Base-by-base conservation (phyloP, 2,797 vertebrate genomes). In the Onychomys leucogaster region DNA sequence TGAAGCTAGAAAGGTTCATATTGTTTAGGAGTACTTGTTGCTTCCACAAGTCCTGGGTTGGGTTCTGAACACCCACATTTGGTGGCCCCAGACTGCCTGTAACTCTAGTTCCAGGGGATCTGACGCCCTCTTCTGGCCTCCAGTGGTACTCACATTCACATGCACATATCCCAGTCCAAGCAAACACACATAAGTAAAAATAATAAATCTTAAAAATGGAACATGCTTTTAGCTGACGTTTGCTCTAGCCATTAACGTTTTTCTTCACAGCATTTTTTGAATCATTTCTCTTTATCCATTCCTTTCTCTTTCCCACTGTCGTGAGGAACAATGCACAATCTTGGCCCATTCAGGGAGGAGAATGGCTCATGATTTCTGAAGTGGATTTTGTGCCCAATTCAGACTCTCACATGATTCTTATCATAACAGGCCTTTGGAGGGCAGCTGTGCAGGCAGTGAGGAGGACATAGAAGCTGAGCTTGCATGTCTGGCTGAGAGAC, bases 311-410 rank as follows among this genome's bases (percentile, higher is more conserved):
- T 78, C 88, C 25, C 3, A 4, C 87, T 1, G 89, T 49, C 2
- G 57, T 43, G 57, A 41, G 25, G 84, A 92, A 94, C 69, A 91
- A 93, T 32, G 71, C 52, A 34, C 81, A 92, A 95, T 95, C 91
- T 90, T 1, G 6, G 46, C 75, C 94, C 92, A 93, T 97, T 96
- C 96, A 96, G 19, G 57, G 29, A 94, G 76, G 27, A 97, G n/a
- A 97, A 95, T 93, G 71, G 89, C 46, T 71, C 8, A 0, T 96
- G 95, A 97, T 97, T 97, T 90, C 0, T 65, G 80, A 84, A 91
- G 80, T 49, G 32, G 25, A 73, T 75, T 97, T 91, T 78, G 77
- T 91, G 92, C 67, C 77, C 17, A 46, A 75, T 49, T 86, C 61
- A 61, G 95, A 46, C 52, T 73, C 82, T 76, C 78, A 43, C 3